Conservation (phyloP, 2,888 invertebrate genomes). For the Bimastos eiseni region DNA sequence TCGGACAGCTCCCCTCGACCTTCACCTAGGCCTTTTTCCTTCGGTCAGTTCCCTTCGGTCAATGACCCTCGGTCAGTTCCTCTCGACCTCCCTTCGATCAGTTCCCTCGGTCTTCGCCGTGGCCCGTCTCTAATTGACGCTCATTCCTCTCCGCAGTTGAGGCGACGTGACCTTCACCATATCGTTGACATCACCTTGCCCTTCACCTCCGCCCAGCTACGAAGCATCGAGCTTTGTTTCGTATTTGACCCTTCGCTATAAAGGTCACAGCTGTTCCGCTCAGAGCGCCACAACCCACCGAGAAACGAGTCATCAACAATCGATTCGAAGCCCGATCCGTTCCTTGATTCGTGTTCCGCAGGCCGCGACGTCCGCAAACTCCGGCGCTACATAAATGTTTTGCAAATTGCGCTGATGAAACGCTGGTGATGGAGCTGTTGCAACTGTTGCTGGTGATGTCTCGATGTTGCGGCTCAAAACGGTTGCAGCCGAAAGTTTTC, state of each 20-base stretch:
- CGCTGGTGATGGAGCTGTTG: background rate
- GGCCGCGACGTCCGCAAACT: background rate
- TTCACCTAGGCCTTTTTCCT: too few species aligned
- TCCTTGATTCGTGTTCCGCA: background rate
- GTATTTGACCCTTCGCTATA: background rate
- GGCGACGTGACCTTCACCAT: too few species aligned
- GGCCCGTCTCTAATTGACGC: background rate
- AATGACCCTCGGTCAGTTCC: too few species aligned
- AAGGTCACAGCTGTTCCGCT: background rate
- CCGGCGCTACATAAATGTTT: background rate
- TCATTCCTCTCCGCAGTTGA: background rate
- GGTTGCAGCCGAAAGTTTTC: background rate
- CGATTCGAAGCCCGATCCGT: background rate
- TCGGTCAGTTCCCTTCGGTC: too few species aligned
- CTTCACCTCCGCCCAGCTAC: too few species aligned
- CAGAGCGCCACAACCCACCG: background rate
- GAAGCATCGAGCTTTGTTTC: background rate
- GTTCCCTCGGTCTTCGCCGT: too few species aligned
- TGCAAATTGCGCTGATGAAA: background rate
- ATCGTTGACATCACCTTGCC: too few species aligned
- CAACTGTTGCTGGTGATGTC: background rate
- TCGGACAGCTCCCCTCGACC: too few species aligned
- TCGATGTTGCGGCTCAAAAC: background rate
- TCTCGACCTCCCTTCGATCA: too few species aligned
- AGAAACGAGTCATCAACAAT: background rate